phyloP scores from a whole-genome alignment of 2,797 vertebrate genomes.

The Numenius phaeopus region DNA sequence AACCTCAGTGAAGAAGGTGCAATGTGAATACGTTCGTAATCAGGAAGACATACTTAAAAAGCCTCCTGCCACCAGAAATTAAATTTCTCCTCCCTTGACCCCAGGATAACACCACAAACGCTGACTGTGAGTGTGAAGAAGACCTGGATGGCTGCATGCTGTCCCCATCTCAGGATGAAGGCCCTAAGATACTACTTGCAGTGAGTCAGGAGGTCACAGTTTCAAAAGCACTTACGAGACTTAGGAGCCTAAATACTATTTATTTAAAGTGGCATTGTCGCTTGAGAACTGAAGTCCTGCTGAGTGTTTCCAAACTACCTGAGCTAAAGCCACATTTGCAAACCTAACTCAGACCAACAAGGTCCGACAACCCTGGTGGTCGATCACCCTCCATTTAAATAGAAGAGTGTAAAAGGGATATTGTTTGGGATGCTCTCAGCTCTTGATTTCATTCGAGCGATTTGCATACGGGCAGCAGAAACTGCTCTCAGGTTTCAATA shows the following conservation, averaged over 20 bases:
- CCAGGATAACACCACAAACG: fast-evolving
- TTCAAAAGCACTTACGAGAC: not conserved
- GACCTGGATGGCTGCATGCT: not conserved
- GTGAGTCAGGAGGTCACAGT: not conserved
- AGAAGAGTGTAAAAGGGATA: not conserved
- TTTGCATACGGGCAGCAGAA: not conserved
- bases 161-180: not conserved
- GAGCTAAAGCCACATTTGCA: not conserved
- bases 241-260: not conserved
- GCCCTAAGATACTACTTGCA: not conserved
- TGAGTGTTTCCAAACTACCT: not conserved
- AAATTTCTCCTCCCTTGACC: not conserved
- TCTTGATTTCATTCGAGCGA: not conserved
- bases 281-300: not conserved
- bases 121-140: not conserved
- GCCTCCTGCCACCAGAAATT: not conserved
- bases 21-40: not conserved
- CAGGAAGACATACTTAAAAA: not conserved
- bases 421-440: not conserved
- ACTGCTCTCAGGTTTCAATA: not conserved
- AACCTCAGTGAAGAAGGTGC: not conserved
- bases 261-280: not conserved
- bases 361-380: not conserved
- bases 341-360: not conserved
- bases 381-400: not conserved